These are phyloP conservation scores for Halisarca cf. caerulea DNA, from an alignment of 37 sponge, comb jelly and placozoan species.

Conservation along the genomic window DNA sequence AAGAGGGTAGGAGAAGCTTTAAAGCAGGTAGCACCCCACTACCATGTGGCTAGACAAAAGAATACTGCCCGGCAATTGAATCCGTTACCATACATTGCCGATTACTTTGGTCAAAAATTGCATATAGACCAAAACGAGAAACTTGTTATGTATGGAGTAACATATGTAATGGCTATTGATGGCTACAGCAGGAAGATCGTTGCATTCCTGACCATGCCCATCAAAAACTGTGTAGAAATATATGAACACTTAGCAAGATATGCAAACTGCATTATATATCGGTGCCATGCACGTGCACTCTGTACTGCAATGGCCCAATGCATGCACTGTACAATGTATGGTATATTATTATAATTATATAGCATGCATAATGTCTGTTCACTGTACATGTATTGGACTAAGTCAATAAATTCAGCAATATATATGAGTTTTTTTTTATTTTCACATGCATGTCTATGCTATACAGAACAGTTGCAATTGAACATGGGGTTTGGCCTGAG, in stretches of 20 bases:
- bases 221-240: conserved; percentile 34
- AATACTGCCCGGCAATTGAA: neutral
- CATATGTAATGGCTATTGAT: conserved; percentile 35
- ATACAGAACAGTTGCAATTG: too few relatives aligned
- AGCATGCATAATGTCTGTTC: too few relatives aligned
- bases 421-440: too few relatives aligned
- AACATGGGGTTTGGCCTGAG: too few relatives aligned
- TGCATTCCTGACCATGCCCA: conserved; percentile 17
- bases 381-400: too few relatives aligned
- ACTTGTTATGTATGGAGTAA: conserved; percentile 49
- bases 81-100: conserved; percentile 40
- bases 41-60: neutral
- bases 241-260: conserved; percentile 29
- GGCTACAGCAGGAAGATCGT: conserved; percentile 48
- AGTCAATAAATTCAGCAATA: too few relatives aligned
- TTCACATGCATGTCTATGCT: too few relatives aligned
- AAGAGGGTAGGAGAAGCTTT: conserved; percentile 21
- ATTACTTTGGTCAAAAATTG: conserved; percentile 51
- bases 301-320: too few relatives aligned
- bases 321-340: too few relatives aligned
- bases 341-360: too few relatives aligned
- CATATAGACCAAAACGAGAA: conserved; percentile 59
- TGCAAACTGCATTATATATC: too few relatives aligned
- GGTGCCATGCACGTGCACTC: too few relatives aligned
- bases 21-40: neutral